Percentiles rank a stretch among this genome's conserved stretches.
Conservation (phyloP, 2,113 vertebrate species). For the Leucosticte australis region DNA sequence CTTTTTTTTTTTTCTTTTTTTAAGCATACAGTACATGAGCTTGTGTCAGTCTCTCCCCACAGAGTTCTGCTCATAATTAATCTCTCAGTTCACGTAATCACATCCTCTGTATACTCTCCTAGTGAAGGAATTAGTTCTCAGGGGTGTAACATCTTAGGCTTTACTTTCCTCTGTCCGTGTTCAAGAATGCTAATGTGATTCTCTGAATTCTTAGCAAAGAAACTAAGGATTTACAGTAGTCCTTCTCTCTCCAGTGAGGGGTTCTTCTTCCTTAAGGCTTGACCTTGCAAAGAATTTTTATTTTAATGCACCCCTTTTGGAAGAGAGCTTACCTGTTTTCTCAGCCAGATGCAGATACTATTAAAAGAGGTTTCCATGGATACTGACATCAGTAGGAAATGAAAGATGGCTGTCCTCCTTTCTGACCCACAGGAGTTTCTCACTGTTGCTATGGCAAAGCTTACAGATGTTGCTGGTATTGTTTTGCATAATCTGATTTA, state of each 20-base stretch:
- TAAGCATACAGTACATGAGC: not conserved
- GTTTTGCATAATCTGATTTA: constrained; percentile 9
- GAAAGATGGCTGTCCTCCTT: constrained; percentile 67
- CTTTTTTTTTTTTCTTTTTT: not conserved
- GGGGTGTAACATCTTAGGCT: constrained; percentile 41
- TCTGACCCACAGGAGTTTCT: constrained; percentile 68
- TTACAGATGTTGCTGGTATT: constrained; percentile 15
- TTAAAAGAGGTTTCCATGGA: constrained; percentile 76
- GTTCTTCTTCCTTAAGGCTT: constrained; percentile 63
- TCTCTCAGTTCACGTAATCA: constrained; percentile 32
- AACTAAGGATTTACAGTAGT: constrained; percentile 62
- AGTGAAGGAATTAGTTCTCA: constrained; percentile 39
- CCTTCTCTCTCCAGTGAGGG: constrained; percentile 47
- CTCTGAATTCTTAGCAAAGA: constrained; percentile 61
- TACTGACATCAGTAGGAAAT: constrained; percentile 58
- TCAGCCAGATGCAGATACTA: constrained; percentile 54
- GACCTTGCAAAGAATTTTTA: constrained; percentile 66
- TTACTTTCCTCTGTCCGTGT: constrained; percentile 9
- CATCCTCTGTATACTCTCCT: constrained; percentile 11
- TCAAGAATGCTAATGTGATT: constrained; percentile 48
- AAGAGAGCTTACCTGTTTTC: constrained; percentile 71
- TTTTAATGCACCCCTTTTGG: constrained; percentile 66
- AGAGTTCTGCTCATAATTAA: constrained; percentile 65
- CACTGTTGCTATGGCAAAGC: constrained; percentile 54
- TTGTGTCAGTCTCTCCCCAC: not conserved